Evolutionary conservation across 2,113 vertebrate genomes (phyloP), one percentile per base, ranked within the genome.

Genomic region (Thamnophis sirtalis): DNA sequence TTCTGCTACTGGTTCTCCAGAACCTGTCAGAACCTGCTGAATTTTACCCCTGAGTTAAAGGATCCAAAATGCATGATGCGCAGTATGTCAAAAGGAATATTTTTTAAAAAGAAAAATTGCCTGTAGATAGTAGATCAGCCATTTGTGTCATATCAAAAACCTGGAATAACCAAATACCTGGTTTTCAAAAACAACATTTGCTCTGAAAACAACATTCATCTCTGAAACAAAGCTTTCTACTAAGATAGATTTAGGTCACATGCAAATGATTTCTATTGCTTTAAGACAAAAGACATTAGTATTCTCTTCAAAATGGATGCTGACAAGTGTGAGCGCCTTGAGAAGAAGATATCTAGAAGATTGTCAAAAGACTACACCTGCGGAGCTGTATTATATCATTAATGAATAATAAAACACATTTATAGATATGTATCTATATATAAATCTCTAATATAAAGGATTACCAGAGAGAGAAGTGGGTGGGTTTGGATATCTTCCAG

Each of bases 201-300:
- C 33, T 53, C 19, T 17, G 43, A 80, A 58, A 87, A 33, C 9
- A 38, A 9, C 86, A 13, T 0, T 11, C n/a, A 53, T 22, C 9
- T 1, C 22, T 13, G 13, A 0, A 0, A 0, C 15, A 38, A 10
- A 19, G 48, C 73, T 89, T 1, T 17, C 85, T 48, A 38, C 84
- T 80, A 63, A 22, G 33, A 73, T 80, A 48, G 21, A n/a, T 24
- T 51, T 90, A 92, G 33, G 48, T 9, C 5, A 5, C 0, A 0
- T 33, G 9, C 7, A 4, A 5, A 7, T 19, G 55, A 54, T 26
- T 5, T 51, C 3, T 15, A 26, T 38, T 86, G 88, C 80, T 68
- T 24, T 49, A 0, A 1, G 2, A 63, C 28, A 4, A 17, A 13
- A 80, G 33, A 0, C 2, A 1, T n/a, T 28, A 0, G 8, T 0